Percentiles rank a stretch among this genome's conserved stretches.
Conservation (phyloP, 2,113 vertebrate species). For the Corythoichthys haematopterus region DNA sequence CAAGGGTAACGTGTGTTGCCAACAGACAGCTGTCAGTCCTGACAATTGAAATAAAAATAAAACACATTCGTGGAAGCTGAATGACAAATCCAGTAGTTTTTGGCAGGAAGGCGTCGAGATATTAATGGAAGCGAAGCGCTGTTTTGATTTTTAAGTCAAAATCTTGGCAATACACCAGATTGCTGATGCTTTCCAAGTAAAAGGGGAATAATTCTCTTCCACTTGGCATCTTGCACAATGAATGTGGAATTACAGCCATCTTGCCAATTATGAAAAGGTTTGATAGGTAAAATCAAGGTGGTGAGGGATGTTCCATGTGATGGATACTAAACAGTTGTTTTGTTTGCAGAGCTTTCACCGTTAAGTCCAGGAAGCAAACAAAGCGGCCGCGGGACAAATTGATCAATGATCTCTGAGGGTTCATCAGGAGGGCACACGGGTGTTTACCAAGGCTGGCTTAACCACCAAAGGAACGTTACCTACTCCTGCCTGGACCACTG, state of each 20-base stretch:
- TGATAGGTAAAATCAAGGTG: constrained; percentile 62
- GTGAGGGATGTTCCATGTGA: constrained; percentile 34
- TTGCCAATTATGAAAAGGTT: constrained; percentile 63
- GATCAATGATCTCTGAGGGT: constrained; percentile 73
- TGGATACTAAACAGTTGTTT: constrained; percentile 45
- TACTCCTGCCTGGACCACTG: constrained; percentile 62
- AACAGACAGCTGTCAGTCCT: constrained; percentile 62
- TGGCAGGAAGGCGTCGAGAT: constrained; percentile 53
- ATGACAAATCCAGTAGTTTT: constrained; percentile 61
- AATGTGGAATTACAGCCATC: constrained; percentile 49
- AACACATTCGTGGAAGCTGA: constrained; percentile 53
- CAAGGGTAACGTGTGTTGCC: constrained; percentile 42
- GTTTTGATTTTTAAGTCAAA: constrained; percentile 53
- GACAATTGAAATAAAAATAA: constrained; percentile 64
- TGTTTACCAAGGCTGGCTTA: constrained; percentile 75
- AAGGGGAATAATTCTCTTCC: constrained; percentile 57
- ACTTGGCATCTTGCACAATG: constrained; percentile 60
- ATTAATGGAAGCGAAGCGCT: constrained; percentile 50
- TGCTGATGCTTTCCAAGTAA: constrained; percentile 61
- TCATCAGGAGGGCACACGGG: constrained; percentile 64
- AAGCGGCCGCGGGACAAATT: constrained; percentile 65
- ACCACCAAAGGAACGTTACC: constrained; percentile 72
- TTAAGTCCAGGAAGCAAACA: constrained; percentile 63
- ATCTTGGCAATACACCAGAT: constrained; percentile 60
- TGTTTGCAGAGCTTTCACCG: constrained; percentile 60